A percentile compares a stretch with the other conserved stretches of the same genome.
These are phyloP conservation scores for Chascanopsetta lugubris DNA, from an alignment of 2,113 vertebrate genomes.

Conservation along the genomic window DNA sequence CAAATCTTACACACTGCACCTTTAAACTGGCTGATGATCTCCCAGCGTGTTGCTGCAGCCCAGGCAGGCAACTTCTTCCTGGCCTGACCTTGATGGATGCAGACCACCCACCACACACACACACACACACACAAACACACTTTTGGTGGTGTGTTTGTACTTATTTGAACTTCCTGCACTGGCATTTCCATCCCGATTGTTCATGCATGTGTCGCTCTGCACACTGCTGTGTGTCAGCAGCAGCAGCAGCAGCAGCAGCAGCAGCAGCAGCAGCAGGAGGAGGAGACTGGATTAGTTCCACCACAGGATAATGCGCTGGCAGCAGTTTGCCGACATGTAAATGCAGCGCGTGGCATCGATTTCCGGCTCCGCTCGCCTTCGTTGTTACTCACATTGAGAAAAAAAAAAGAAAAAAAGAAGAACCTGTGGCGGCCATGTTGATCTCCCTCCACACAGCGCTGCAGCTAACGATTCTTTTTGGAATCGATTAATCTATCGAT, in stretches of 20 bases:
- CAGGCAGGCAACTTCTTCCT: conserved; percentile 31
- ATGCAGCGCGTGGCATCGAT: conserved; percentile 56
- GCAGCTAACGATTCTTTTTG: too few relatives aligned
- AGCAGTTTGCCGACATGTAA: conserved; percentile 43
- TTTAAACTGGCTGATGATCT: conserved; percentile 46
- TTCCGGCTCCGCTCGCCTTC: conserved; percentile 48
- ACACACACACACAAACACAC: too few relatives aligned
- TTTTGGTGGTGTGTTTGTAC: too few relatives aligned
- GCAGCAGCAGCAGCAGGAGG: too few relatives aligned
- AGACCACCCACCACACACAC: conserved; percentile 26
- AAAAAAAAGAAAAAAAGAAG: too few relatives aligned
- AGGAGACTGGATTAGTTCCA: conserved; percentile 45
- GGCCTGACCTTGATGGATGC: conserved; percentile 46
- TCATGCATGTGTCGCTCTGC: neutral
- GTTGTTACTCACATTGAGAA: conserved; percentile 44
- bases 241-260: too few relatives aligned
- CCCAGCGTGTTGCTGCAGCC: conserved; percentile 16
- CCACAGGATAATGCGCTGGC: conserved; percentile 40
- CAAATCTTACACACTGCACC: conserved; percentile 25
- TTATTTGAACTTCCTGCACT: too few relatives aligned
- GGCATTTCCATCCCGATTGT: conserved; percentile 1
- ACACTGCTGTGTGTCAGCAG: conserved; percentile 9
- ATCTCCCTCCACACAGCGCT: conserved; percentile 31
- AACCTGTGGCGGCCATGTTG: too few relatives aligned
- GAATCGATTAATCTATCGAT: too few relatives aligned